These are phyloP conservation scores for Oryzias javanicus DNA, from an alignment of 2,113 vertebrate genomes.

Conservation along the genomic window DNA sequence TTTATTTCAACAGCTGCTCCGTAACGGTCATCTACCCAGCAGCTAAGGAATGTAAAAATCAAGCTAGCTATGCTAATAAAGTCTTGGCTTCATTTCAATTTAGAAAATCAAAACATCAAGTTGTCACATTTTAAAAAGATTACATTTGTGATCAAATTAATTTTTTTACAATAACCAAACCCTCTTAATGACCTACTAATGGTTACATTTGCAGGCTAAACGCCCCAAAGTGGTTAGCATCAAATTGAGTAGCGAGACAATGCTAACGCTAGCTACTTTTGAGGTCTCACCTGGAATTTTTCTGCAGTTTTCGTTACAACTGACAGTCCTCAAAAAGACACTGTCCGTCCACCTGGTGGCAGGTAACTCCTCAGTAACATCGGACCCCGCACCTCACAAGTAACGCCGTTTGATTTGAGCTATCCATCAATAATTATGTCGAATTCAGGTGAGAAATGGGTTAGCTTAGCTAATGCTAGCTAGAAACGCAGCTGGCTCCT, in stretches of 20 bases:
- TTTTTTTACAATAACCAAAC: background rate
- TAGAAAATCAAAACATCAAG: background rate
- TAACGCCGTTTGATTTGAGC: conserved; percentile 18
- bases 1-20: too few relatives aligned
- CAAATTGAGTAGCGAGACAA: conserved; percentile 35
- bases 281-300: conserved; percentile 64
- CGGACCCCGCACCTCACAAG: conserved; percentile 15
- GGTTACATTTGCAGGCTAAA: background rate
- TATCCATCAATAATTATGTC: conserved; percentile 47
- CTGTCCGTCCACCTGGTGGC: conserved; percentile 36
- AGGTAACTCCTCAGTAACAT: conserved; percentile 38
- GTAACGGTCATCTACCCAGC: too few relatives aligned
- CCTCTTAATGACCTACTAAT: too few relatives aligned
- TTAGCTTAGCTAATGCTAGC: conserved; percentile 66
- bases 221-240: conserved; percentile 18
- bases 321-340: conserved; percentile 25
- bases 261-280: conserved; percentile 13
- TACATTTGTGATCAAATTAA: background rate
- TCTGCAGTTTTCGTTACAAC: conserved; percentile 42
- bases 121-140: too few relatives aligned
- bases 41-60: conserved; percentile 10
- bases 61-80: conserved; percentile 27
- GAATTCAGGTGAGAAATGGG: conserved; percentile 53
- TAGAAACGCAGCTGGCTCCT: conserved; percentile 29
- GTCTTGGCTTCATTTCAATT: background rate